Percentiles rank a stretch among this genome's conserved stretches.
Conservation (phyloP, 2,113 vertebrate genomes). For the Zeus faber region DNA sequence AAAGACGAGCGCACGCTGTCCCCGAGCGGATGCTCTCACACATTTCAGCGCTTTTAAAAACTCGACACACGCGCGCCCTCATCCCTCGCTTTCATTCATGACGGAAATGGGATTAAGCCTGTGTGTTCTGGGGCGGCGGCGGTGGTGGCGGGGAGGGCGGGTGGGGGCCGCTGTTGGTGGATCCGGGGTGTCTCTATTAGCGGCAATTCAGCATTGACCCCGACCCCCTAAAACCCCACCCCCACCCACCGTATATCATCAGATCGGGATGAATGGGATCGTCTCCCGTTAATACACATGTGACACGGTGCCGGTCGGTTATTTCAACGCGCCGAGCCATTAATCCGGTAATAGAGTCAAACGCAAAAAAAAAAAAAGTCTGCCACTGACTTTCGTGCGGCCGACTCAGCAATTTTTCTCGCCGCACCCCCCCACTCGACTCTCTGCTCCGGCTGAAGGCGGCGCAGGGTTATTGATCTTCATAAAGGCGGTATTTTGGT, state of each 20-base stretch:
- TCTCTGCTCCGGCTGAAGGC: slow-evolving; percentile 52
- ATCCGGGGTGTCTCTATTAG: slow-evolving; percentile 51
- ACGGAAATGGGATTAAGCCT: slow-evolving; percentile 60
- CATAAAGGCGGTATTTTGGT: slow-evolving; percentile 66
- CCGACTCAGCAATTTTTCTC: slow-evolving; percentile 61
- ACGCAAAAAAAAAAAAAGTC: slow-evolving; percentile 64
- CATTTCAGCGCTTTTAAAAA: no score
- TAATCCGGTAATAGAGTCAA: slow-evolving; percentile 60
- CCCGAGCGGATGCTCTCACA: no score
- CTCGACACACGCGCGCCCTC: no score
- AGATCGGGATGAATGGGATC: slow-evolving; percentile 66
- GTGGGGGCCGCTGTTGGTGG: no score
- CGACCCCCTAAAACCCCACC: no score
- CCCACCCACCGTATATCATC: slow-evolving; percentile 35
- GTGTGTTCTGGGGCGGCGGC: no score
- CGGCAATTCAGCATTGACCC: slow-evolving; percentile 58
- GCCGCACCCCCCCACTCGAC: slow-evolving; percentile 18
- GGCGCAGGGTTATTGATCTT: slow-evolving; percentile 64
- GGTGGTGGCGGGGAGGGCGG: no score
- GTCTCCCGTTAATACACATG: slow-evolving; percentile 64
- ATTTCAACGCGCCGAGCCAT: slow-evolving; percentile 66
- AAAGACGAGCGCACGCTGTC: no score
- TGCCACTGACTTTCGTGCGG: slow-evolving; percentile 62
- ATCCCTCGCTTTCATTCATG: no score
- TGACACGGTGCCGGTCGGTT: slow-evolving; percentile 42